A percentile compares a stretch with the other conserved stretches of the same genome.
These are phyloP conservation scores for Torymus auratus DNA, from an alignment of 2,888 invertebrate species.

Conservation along the genomic window DNA sequence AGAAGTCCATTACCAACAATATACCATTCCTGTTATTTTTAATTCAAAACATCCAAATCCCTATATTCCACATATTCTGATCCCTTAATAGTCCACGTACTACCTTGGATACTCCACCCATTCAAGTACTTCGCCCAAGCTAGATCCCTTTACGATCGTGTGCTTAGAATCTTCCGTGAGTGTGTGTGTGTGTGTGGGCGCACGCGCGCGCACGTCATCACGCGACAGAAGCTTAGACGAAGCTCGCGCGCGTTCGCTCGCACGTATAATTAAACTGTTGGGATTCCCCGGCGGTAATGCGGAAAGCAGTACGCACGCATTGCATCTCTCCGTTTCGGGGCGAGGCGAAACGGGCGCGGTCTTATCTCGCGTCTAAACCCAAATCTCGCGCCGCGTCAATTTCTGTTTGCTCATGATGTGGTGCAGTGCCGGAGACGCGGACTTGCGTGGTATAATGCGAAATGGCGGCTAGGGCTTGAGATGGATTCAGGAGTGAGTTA, in stretches of 20 bases:
- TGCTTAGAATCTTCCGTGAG: background rate
- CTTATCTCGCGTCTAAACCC: constrained; percentile 40
- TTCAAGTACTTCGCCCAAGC: background rate
- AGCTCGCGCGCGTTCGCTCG: constrained; percentile 15
- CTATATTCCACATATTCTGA: too few relatives aligned
- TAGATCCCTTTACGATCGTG: constrained; percentile 46
- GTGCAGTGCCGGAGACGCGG: too few relatives aligned
- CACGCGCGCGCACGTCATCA: background rate
- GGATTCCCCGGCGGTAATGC: constrained; percentile 35
- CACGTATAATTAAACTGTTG: constrained; percentile 51
- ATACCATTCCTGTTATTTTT: too few relatives aligned
- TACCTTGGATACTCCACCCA: too few relatives aligned
- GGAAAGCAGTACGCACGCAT: constrained; percentile 22
- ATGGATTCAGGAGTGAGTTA: too few relatives aligned
- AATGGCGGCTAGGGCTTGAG: too few relatives aligned
- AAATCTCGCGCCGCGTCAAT: constrained; percentile 17
- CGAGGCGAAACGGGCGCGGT: background rate
- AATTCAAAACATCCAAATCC: too few relatives aligned
- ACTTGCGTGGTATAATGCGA: too few relatives aligned
- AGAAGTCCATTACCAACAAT: too few relatives aligned
- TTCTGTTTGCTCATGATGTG: too few relatives aligned
- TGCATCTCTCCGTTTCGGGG: too few relatives aligned
- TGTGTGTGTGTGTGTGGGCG: background rate
- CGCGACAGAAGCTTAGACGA: background rate
- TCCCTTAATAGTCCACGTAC: too few relatives aligned